Evolutionary conservation across 2,113 vertebrate genomes (phyloP), one percentile per base, ranked within the genome.

Genomic region (Lethenteron reissneri): DNA sequence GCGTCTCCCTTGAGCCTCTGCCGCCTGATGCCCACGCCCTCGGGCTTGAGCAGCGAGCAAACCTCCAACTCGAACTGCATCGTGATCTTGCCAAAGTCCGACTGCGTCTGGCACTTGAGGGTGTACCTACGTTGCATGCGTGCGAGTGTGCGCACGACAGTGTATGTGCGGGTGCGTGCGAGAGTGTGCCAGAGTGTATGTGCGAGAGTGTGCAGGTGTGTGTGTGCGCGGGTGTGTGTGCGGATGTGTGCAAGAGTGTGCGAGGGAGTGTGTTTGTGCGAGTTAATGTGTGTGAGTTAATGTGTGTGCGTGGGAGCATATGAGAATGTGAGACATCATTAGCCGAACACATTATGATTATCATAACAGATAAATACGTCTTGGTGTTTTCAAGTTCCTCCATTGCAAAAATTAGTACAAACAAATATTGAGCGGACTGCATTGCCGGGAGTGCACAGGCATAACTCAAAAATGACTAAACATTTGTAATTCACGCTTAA

Each of bases 21-120:
- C 11, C 87, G 83, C 12, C 85, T 77, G 74, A 99, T 84, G 2
- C 88, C 90, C 11, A 91, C 76, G 8, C 83, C 85, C 70, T 89
- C 83, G 0, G 82, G 75, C 72, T 85, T 86, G 71, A 82, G 81
- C 64, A 99, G 83, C 2, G 84, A 75, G 77, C 94, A 99, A 57
- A 97, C 88, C 80, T 97, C 94, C 75, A 99, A 76, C 78, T 94
- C 85, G 77, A 99, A 99, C 64, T 83, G 85, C 85, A 92, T 83
- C 9, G 87, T 85, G 57, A 89, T 85, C 80, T 90, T 92, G 69
- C 90, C 87, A 75, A 84, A 88, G 80, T 92, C 86, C 2, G 85
- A 89, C 77, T 78, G 81, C 0, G 83, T 94, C 70, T 81, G 83
- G 78, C 92, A 99, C 77, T 90, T 92, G 58, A 99, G 79, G 8